Base-by-base conservation (phyloP, 2,888 invertebrate genomes). In the Cepaea hortensis region DNA sequence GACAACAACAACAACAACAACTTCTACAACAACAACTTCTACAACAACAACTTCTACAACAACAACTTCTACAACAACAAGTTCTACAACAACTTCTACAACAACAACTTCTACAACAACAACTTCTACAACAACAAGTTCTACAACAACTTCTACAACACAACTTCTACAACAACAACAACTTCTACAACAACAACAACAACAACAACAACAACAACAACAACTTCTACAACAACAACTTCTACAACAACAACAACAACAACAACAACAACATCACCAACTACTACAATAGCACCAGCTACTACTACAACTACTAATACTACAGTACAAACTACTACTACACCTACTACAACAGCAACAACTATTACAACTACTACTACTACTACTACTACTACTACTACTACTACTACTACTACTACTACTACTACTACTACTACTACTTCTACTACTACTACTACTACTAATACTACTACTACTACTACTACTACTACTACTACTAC, bases 391-490 rank as follows among this genome's bases (percentile, higher is more conserved):
- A 62, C 62, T 62, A 73, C 73, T 73, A 73, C 73, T 73, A 73
- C 73, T 73, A 73, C 73, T 73, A 73, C 73, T 73, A 73, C 73
- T 73, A 73, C 73, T 73, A 73, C 73, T 73, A 73, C 73, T 35
- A 35, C 73, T 73, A 73, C 73, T 73, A 73, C 73, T 73, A 73
- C 73, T 73, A 73, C 73, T 18, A 73, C 73, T 73, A 73, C 73
- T 73, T 3, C 73, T 73, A 73, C n/a, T 73, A 73, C n/a, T 46
- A 73, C 46, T 73, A 73, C 46, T 73, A 73, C 46, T 73, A 35
- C 46, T 73, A 73, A 1, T 73, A 73, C 46, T 35, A 35, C 35
- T 35, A 35, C 35, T 35, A 35, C 35, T 73, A 13, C 46, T 73
- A 20, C 73, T 73, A 20, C 73, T 73, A 73, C 73, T 73, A 73